Evolutionary conservation across 2,888 invertebrate genomes (phyloP).

Genomic region (Andrena praecox): DNA sequence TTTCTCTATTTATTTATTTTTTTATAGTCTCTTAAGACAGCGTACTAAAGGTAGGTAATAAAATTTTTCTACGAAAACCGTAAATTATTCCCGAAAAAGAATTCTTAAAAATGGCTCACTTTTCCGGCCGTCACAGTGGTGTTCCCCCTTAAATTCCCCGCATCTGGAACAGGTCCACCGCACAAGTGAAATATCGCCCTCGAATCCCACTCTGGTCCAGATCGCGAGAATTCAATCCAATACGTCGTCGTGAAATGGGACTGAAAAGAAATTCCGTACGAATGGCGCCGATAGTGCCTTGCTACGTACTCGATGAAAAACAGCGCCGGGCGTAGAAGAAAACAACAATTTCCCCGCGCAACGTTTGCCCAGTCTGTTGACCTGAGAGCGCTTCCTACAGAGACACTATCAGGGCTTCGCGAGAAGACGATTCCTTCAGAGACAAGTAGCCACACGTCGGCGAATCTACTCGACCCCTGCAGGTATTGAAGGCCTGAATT

Average conservation of each 20-base stretch:
- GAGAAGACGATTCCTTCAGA: conserved; percentile 38
- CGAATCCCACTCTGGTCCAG: neutral
- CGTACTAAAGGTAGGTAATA: too few species aligned
- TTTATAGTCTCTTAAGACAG: too few species aligned
- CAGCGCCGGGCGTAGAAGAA: neutral
- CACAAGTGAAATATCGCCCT: neutral
- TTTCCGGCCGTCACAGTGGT: too few species aligned
- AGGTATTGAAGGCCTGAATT: conserved; percentile 57
- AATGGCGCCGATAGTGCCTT: neutral
- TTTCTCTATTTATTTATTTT: too few species aligned
- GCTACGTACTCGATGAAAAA: neutral
- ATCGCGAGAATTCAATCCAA: neutral
- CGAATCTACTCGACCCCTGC: conserved; percentile 22
- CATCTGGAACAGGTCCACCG: too few species aligned
- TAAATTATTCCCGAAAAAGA: too few species aligned
- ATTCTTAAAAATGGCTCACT: too few species aligned
- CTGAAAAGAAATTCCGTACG: neutral
- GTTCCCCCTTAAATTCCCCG: too few species aligned
- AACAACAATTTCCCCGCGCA: neutral
- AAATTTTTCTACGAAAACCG: too few species aligned
- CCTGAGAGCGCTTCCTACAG: conserved; percentile 46
- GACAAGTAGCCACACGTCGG: conserved; percentile 2
- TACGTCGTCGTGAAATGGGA: neutral
- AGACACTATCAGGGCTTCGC: conserved; percentile 42
- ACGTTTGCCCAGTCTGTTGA: conserved; percentile 46